Base-by-base conservation (phyloP, 2,113 vertebrate species). In the Pongo pygmaeus region DNA sequence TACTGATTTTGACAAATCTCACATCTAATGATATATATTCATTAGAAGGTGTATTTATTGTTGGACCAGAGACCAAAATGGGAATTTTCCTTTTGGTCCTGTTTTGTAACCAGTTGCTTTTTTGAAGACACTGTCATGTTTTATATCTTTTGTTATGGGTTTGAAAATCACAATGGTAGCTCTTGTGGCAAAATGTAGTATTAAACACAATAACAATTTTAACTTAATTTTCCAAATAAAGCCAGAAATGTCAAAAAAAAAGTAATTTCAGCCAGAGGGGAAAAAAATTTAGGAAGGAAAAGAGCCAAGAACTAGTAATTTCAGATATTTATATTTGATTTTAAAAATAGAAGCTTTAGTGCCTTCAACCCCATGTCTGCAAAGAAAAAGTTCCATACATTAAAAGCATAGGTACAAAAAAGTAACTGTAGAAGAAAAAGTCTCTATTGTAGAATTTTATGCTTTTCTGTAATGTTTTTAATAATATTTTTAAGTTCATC, bases 111-210 rank as follows among this genome's bases (percentile, higher is more conserved):
- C 96, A 97, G 3, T 55, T 93, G 83, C 88, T 96, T 84, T 91
- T 97, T 98, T 96, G 96, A 95, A 96, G 98, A 98, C 98, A 98
- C 98, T 98, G 98, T 97, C 30, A 38, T 94, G 94, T 98, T 96
- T 96, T 98, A 97, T 97, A 97, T 72, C 81, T 93, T 97, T 96
- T 89, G 85, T 94, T 96, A 52, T 96, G 97, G 89, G 43, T 95
- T 84, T 96, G 95, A 94, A 94, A 83, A 96, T 98, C 96, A 96
- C 94, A 96, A 94, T 79, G 74, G 79, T 95, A 79, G 59, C 72
- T 96, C 81, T 93, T 96, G 64, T 94, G 48, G 89, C 88, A 96
- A 93, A 96, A 94, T 91, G 46, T 92, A 93, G 93, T 86, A 91
- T 91, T 90, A 97, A 69, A 90, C 27, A 94, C 89, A 70, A 48